phyloP scores from a whole-genome alignment of 2,888 invertebrate species.

The Epinotia bilunana region DNA sequence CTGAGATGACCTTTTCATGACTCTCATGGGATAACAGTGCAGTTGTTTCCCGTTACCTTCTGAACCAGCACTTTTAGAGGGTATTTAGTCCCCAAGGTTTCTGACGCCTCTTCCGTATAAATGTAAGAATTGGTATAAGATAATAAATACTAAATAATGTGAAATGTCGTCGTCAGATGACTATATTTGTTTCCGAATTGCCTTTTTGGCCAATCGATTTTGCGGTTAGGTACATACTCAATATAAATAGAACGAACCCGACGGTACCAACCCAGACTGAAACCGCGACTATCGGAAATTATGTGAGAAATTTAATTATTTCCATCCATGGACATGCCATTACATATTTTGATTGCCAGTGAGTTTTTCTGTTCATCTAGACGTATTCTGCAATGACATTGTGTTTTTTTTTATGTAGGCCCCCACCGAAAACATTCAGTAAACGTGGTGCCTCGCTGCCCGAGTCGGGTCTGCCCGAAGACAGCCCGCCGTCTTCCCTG shows the following conservation, averaged over 20 bases:
- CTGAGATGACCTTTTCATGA: no score
- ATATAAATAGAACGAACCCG: neutral
- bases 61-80: no score
- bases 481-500: conserved; percentile 80
- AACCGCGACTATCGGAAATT: neutral
- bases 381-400: neutral
- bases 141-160: neutral
- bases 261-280: neutral
- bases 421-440: conserved; percentile 86
- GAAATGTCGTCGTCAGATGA: neutral
- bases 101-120: no score
- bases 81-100: no score
- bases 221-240: neutral
- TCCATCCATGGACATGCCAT: no score
- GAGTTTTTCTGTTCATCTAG: neutral
- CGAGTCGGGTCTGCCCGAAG: conserved; percentile 82
- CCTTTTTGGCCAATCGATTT: neutral
- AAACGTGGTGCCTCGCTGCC: conserved; percentile 83
- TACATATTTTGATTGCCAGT: no score
- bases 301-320: no score
- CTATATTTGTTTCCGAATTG: neutral
- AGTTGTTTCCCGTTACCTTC: no score
- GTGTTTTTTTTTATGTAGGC: conserved; percentile 64
- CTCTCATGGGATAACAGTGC: no score
- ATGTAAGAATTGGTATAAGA: neutral